Conservation (phyloP, 2,888 invertebrate species). For the Parelbella ahira region DNA sequence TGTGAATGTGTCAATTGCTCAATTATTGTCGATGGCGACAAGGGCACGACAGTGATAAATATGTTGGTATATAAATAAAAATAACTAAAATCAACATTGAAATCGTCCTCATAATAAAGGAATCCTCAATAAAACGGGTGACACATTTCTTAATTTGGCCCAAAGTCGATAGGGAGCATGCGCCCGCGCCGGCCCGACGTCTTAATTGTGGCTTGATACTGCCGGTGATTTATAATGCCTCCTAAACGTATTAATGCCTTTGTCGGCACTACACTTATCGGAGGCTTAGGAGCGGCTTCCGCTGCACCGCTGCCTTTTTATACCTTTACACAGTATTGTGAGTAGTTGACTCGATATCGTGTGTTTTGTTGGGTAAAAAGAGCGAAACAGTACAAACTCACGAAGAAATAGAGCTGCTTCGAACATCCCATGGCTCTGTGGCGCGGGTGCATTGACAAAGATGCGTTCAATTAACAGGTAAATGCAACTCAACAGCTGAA, state of each 20-base stretch:
- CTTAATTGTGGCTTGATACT: conserved; percentile 68
- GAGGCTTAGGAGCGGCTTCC: conserved; percentile 59
- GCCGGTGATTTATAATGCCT: conserved; percentile 73
- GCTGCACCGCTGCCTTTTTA: conserved; percentile 47
- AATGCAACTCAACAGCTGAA: no score
- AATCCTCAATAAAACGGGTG: conserved; percentile 32
- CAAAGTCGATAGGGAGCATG: conserved; percentile 22
- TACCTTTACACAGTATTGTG: conserved; percentile 20
- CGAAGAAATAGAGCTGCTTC: no score
- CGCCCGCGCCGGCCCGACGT: conserved; percentile 44
- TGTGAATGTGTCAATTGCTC: no score
- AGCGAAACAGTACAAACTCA: no score
- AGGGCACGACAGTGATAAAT: no score
- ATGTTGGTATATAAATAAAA: no score
- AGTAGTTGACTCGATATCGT: conserved; percentile 13
- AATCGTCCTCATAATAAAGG: conserved; percentile 18
- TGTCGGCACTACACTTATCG: conserved; percentile 71
- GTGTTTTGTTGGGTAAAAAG: conserved; percentile 14
- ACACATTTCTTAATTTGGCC: conserved; percentile 39
- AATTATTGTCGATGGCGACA: no score
- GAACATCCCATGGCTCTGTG: no score
- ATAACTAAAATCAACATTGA: no score
- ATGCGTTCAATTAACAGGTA: no score
- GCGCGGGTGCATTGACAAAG: no score
- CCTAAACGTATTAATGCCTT: conserved; percentile 66